Percentiles rank a stretch among this genome's conserved stretches.
phyloP scores from a whole-genome alignment of 2,113 vertebrate species.

The Potamarius usumacintae region DNA sequence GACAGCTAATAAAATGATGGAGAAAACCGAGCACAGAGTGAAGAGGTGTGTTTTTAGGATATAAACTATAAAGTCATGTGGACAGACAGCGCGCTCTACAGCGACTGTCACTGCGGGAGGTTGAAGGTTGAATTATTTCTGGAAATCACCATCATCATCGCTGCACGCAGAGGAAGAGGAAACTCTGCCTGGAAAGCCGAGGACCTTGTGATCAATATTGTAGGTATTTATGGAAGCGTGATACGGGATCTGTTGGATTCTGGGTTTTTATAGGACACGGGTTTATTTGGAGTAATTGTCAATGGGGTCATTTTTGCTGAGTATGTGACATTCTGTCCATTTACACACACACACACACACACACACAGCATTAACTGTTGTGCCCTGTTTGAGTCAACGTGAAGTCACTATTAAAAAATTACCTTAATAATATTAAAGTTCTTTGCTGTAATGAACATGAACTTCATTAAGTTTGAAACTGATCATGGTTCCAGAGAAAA shows the following conservation, averaged over 20 bases:
- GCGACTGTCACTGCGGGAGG: slow-evolving; percentile 15
- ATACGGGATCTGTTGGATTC: slow-evolving; percentile 53
- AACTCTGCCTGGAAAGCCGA: slow-evolving; percentile 61
- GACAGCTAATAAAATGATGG: neutral
- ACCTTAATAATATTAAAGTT: neutral
- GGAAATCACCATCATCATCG: slow-evolving; percentile 51
- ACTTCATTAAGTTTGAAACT: neutral
- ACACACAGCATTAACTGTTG: neutral
- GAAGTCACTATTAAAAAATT: neutral
- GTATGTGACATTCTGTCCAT: slow-evolving; percentile 40
- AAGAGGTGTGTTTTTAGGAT: neutral
- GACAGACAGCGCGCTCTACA: neutral
- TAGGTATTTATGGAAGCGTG: slow-evolving; percentile 64
- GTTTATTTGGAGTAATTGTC: slow-evolving; percentile 41
- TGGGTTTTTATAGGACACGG: slow-evolving; percentile 51
- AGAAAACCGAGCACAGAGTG: neutral
- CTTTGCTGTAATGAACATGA: neutral
- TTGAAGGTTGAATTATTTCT: slow-evolving; percentile 61
- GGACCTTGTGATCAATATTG: slow-evolving; percentile 63
- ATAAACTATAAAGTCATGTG: too few relatives aligned
- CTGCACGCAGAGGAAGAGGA: slow-evolving; percentile 48
- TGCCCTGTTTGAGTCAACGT: neutral
- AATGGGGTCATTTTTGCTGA: slow-evolving; percentile 29
- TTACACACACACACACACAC: slow-evolving; percentile 1
- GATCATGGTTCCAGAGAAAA: neutral